phyloP scores from a whole-genome alignment of 2,113 vertebrate genomes.

The Echinops telfairi region DNA sequence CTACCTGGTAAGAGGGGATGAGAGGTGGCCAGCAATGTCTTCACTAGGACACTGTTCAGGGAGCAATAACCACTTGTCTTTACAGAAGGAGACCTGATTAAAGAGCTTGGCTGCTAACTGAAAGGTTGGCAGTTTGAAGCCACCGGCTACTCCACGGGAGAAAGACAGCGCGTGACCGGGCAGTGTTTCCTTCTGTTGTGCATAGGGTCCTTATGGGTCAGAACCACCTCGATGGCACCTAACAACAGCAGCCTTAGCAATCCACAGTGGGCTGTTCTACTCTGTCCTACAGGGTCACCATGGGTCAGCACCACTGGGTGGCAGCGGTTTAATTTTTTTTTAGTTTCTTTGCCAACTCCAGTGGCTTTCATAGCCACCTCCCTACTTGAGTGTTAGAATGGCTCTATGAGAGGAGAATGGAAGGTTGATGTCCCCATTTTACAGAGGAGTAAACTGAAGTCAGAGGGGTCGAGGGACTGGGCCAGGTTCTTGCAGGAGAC shows the following conservation, averaged over 20 bases:
- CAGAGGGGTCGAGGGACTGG: not conserved
- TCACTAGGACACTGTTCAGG: not conserved
- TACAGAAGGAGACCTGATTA: not conserved
- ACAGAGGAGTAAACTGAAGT: slow-evolving; percentile 19
- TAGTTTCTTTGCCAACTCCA: not conserved
- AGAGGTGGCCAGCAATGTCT: not conserved
- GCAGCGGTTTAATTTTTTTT: no score
- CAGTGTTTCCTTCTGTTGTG: no score
- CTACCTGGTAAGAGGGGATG: not conserved
- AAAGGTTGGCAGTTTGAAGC: no score
- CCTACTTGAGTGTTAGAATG: not conserved
- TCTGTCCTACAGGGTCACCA: no score
- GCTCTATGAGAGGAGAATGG: not conserved
- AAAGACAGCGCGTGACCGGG: no score
- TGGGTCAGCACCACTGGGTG: no score
- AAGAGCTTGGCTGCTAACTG: no score
- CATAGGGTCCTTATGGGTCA: no score
- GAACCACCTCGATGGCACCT: no score
- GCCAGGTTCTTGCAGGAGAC: not conserved
- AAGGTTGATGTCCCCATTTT: not conserved
- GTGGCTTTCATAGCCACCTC: not conserved
- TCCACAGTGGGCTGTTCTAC: no score
- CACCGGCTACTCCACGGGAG: no score
- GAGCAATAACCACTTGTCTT: not conserved
- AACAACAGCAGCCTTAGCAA: no score